Evolutionary conservation across 2,113 vertebrate genomes (phyloP).

Genomic region (Ciconia stormi): DNA sequence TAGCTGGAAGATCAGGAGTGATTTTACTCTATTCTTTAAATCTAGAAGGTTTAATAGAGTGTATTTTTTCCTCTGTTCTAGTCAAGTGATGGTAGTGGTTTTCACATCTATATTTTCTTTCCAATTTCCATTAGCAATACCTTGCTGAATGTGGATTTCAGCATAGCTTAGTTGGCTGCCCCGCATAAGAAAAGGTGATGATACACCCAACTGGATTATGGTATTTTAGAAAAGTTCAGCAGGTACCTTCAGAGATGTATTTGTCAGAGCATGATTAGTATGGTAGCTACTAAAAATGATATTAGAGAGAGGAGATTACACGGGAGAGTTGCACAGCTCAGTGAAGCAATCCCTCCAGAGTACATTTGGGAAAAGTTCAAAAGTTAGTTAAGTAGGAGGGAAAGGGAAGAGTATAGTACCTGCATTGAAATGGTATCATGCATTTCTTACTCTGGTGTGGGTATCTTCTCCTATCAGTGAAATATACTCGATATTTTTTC

Average conservation of each 20-base stretch:
- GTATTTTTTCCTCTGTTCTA: background rate
- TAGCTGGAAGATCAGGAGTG: background rate
- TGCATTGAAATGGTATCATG: background rate
- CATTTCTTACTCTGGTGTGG: background rate
- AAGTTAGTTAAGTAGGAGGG: background rate
- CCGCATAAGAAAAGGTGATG: background rate
- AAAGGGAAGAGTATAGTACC: background rate
- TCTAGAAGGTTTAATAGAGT: background rate
- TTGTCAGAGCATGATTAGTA: background rate
- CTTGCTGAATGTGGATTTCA: background rate
- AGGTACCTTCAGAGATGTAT: background rate
- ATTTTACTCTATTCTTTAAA: background rate
- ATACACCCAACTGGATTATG: background rate
- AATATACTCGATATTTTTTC: background rate
- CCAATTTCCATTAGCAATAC: background rate
- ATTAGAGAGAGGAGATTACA: background rate
- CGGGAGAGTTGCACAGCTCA: background rate
- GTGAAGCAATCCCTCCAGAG: background rate
- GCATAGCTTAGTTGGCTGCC: background rate
- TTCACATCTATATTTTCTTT: background rate
- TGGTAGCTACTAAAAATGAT: background rate
- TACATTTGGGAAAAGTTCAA: background rate
- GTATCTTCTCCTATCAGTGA: background rate
- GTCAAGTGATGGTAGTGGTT: background rate
- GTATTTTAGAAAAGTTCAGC: background rate